Percentiles rank a stretch among this genome's conserved stretches.
phyloP scores from a whole-genome alignment of 2,888 invertebrate species.

The Chaetoderma sp. region DNA sequence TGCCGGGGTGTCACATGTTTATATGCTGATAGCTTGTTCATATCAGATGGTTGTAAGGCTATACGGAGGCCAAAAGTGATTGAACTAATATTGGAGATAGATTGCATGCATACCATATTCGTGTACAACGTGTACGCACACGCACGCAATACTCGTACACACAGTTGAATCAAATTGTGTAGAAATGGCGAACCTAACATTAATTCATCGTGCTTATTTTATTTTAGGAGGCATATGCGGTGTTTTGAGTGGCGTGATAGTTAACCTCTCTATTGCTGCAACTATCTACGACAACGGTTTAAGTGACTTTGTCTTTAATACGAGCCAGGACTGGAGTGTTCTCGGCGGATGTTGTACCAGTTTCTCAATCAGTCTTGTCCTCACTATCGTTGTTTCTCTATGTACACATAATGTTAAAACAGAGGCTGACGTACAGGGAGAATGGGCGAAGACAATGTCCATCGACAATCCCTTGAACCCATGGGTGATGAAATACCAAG shows the following conservation, averaged over 20 bases:
- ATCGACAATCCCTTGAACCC: slow-evolving; percentile 40
- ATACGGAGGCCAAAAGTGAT: too few species aligned
- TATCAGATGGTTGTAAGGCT: too few species aligned
- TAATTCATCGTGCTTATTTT: too few species aligned
- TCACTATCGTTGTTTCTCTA: slow-evolving; percentile 18
- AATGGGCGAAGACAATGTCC: slow-evolving; percentile 37
- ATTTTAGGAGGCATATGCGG: slow-evolving; percentile 29
- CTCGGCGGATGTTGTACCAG: neutral
- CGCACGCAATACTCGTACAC: too few species aligned
- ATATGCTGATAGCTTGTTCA: too few species aligned
- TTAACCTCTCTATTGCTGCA: slow-evolving; percentile 28
- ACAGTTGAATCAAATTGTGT: too few species aligned
- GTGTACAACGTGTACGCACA: too few species aligned
- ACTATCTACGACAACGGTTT: slow-evolving; percentile 24
- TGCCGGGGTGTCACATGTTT: too few species aligned
- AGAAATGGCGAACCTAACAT: too few species aligned
- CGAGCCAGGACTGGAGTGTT: slow-evolving; percentile 31
- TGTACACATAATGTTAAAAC: neutral
- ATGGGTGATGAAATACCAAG: slow-evolving; percentile 27
- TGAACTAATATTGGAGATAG: too few species aligned
- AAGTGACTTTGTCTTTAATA: slow-evolving; percentile 24
- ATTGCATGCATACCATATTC: too few species aligned
- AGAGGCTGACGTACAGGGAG: slow-evolving; percentile 8
- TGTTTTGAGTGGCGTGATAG: slow-evolving; percentile 24
- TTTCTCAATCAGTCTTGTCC: slow-evolving; percentile 28